Base-by-base conservation (phyloP, 2,797 vertebrate genomes). In the Sparidentex hasta region DNA sequence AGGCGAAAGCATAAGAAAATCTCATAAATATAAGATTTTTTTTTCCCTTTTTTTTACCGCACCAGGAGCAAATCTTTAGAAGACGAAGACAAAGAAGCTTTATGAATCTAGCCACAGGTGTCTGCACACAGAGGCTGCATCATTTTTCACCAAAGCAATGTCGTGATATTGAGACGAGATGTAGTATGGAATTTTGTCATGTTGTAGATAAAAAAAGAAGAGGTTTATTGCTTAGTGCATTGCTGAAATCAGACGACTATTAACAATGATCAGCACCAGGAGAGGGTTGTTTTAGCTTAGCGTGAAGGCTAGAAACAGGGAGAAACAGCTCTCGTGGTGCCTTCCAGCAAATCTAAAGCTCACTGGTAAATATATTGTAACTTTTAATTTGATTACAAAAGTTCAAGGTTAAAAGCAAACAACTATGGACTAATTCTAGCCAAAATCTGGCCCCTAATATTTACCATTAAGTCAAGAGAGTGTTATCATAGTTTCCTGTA, bases 391-490 rank as follows among this genome's bases (percentile, higher is more conserved):
- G 23, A 59, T 33, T 58, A 48, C 50, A 14, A 64, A 21, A 74
- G 67, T 25, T 1, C 5, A 65, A 46, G 46, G 56, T 17, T 33
- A 55, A 44, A 63, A 64, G 29, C 29, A 33, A 71, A 27, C 14
- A 65, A 44, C n/a, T n/a, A n/a, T n/a, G n/a, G 25, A 41, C 20
- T 23, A 11, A 33, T 69, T 65, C 76, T 14, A n/a, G 25, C 25
- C 2, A 18, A 51, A 20, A 64, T 29, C 16, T 0, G 29, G 20
- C 51, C 48, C 52, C 27, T 14, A 29, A 17, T 56, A 63, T 25
- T n/a, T 51, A 47, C 63, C 47, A 25, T 20, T 50, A 43, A 63
- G 46, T 73, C 27, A 17, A 9, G 21, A 74, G 57, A 46, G 54
- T 17, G 46, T 4, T 54, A 57, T 54, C 33, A 71, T 51, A 4